Evolutionary conservation across 2,888 invertebrate genomes (phyloP), one percentile per base, ranked within the genome.

Genomic region (Lamproptera curius): DNA sequence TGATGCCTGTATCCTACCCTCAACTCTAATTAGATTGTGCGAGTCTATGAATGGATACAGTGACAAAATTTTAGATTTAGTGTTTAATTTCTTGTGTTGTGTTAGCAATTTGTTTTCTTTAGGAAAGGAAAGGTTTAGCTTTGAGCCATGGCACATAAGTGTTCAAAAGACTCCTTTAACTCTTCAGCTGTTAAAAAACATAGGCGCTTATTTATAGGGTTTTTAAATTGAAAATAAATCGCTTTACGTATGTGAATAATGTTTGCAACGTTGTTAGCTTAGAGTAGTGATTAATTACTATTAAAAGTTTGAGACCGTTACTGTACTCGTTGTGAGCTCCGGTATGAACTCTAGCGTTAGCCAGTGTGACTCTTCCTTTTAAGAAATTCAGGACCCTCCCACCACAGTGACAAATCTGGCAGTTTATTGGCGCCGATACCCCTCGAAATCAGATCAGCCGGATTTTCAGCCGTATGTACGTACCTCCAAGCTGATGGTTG

Each of bases 401-500:
- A 28, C 28, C 28, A 28, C 2, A 28, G n/a, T 10, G 9, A 6
- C 34, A 16, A 10, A 10, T 34, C 13, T 5, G 16, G 16, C 2
- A 53, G 17, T 8, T 37, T 3, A 10, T 16, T 15, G 17, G 50
- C 41, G 38, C 52, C 26, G 2, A 52, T 36, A 11, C 47, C 49
- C 34, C 50, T 39, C 2, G 51, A 49, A 17, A 51, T 49, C 13
- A 54, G 38, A 11, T 50, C 54, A 2, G 54, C 54, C 9, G 53
- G 51, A 23, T 54, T 54, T 13, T 4, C 10, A 11, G 16, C 14
- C 1, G 54, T 51, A 3, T 42, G 36, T 8, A 53, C 46, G 20
- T 53, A 51, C 6, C 51, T 26, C 51, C 51, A 53, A 0, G 40
- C 42, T 9, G 16, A 14, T 6, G 9, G 14, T 20, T 3, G 6